Evolutionary conservation across 2,888 invertebrate genomes (phyloP), one percentile per base, ranked within the genome.

Genomic region (Cephus pulcher): DNA sequence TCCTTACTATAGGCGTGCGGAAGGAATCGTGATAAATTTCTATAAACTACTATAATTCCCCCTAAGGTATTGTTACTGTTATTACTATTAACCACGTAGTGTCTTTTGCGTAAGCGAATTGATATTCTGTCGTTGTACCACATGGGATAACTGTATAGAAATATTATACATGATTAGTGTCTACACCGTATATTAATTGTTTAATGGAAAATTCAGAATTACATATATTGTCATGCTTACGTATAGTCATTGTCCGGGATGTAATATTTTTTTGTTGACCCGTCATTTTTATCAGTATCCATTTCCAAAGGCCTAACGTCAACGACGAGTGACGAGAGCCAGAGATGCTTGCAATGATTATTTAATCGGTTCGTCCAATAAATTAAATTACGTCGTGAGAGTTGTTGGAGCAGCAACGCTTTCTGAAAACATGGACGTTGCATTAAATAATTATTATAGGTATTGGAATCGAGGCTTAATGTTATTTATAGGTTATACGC

Each of bases 1-100:
- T 95, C 93, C 81, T 94, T 93, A 77, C 94, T 93, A 76, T 94
- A 93, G 78, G 95, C 90, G 0, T 93, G 93, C 0, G 95, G 95
- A 80, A 95, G 91, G 84, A 94, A 94, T 6, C 93, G 92, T 11
- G 94, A 93, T 79, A 95, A 90, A 85, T 95, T 94, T 84, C 93
- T 94, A 88, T 95, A 96, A 82, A 94, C 92, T 11, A 95, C 93
- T 33, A 94, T 93, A 12, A 94, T 93, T 1, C 93, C 89, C 68
- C 84, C 85, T 11, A 88, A 81, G 4, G 87, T 88, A 69, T 84
- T 86, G 78, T 88, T 88, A 4, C 81, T 77, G 37, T 86, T 86
- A 4, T 78, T 68, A 69, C 82, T 80, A 23, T 56, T 56, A 56
- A 56, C 56, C 56, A 56, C 23, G 23, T 56, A 15, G 56, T 56